These are phyloP conservation scores for Acanthosepion pharaonis DNA, from an alignment of 2,888 invertebrate species.

Conservation along the genomic window DNA sequence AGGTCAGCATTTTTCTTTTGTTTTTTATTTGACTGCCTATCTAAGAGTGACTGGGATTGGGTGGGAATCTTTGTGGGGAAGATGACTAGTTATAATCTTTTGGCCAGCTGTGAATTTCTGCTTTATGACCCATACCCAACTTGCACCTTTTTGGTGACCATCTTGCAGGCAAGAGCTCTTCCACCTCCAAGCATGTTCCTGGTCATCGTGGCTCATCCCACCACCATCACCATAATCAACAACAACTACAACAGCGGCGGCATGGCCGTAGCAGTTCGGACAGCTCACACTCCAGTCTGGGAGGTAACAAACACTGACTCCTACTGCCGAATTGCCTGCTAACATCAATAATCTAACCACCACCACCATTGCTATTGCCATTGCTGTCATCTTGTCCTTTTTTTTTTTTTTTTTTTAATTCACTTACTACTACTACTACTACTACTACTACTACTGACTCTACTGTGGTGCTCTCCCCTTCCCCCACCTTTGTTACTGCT, in stretches of 20 bases:
- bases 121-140: constrained; percentile 24
- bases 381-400: not conserved
- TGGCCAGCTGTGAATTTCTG: constrained; percentile 15
- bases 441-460: not conserved
- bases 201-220: constrained; percentile 46
- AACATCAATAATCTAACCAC: constrained; percentile 33
- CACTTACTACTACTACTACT: not conserved
- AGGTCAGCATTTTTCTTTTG: not conserved
- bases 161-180: constrained; percentile 42
- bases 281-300: constrained; percentile 52
- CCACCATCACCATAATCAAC: constrained; percentile 43
- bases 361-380: constrained; percentile 24
- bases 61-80: not conserved
- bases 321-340: constrained; percentile 38
- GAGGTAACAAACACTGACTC: constrained; percentile 50
- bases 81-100: not conserved
- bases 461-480: constrained; percentile 25
- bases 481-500: constrained; percentile 11
- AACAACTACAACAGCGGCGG: constrained; percentile 40
- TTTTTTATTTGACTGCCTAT: not conserved
- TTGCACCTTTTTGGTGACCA: constrained; percentile 45
- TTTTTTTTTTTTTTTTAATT: no score
- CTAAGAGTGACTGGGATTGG: not conserved
- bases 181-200: constrained; percentile 46
- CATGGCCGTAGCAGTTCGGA: constrained; percentile 48